Percentiles rank a stretch among this genome's conserved stretches.
phyloP scores from a whole-genome alignment of 1,140 invertebrate genomes.

The Drosophila aff. region DNA sequence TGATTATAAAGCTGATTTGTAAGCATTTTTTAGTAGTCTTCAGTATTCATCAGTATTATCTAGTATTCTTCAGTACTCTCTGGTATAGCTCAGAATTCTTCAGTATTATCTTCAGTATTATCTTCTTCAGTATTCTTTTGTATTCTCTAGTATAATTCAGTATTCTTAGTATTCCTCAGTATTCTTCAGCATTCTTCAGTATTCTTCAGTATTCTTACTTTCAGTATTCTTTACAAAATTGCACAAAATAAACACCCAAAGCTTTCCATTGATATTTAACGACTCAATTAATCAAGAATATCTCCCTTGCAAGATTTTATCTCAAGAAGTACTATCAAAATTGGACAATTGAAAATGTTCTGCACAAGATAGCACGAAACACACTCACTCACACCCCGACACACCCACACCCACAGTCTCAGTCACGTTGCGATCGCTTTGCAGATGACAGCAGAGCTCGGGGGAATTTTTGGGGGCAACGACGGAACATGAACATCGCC shows the following conservation, averaged over 20 bases:
- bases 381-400: neutral
- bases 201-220: neutral
- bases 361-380: constrained; percentile 12
- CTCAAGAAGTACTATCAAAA: constrained; percentile 1
- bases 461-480: constrained; percentile 22
- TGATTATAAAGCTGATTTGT: no score
- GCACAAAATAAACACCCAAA: neutral
- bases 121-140: neutral
- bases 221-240: neutral
- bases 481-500: neutral
- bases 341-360: constrained; percentile 18
- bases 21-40: no score
- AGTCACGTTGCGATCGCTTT: constrained; percentile 45
- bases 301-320: neutral
- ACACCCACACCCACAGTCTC: neutral
- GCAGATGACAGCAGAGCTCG: constrained; percentile 58
- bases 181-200: neutral
- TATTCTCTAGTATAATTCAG: neutral
- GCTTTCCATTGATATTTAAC: constrained; percentile 7
- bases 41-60: no score
- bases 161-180: neutral
- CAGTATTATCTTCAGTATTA: no score
- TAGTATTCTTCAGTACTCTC: no score
- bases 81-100: no score
- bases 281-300: neutral